Evolutionary conservation across 1,140 invertebrate species (phyloP), one percentile per base, ranked within the genome.

Genomic region (Rhopalosiphum padi): DNA sequence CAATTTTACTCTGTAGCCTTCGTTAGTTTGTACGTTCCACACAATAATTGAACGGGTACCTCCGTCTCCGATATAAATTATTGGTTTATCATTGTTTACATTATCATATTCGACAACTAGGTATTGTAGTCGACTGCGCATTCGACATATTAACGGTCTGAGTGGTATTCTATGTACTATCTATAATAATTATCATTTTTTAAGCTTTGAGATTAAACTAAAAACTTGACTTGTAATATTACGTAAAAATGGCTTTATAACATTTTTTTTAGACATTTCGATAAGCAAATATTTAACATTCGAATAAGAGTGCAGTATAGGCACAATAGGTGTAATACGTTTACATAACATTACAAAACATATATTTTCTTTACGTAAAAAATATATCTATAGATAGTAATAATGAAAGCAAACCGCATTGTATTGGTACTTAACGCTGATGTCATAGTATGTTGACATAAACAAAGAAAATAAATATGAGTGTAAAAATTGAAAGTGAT

Each of bases 1-100:
- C 7, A 95, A 92, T n/a, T 94, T 94, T 2, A 94, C 94, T 25
- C 94, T 77, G 48, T 93, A 94, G 22, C 90, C 91, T 46, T 92
- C 94, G 48, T 93, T 94, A 94, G 1, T 90, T 95, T 37, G 21
- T 15, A 83, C 68, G 9, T 94, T 91, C 93, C 90, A 91, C 8
- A 94, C 93, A 25, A 93, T 86, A 51, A 93, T 87, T 41, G 93
- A 53, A 15, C 93, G 51, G 21, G 82, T 77, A 8, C 93, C 93
- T 30, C 86, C 48, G 86, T 93, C 93, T 37, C 93, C 87, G 25
- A 93, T 51, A 25, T 88, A 88, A 90, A 93, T 60, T 23, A 93
- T 93, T n/a, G 93, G 85, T 37, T 89, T 88, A 21, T 87, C 35
- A n/a, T 87, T 43, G 35, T 4, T 83, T 25, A 41, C 46, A n/a